Evolutionary conservation across 2,113 vertebrate genomes (phyloP).

Genomic region (Sminthopsis crassicaudata): DNA sequence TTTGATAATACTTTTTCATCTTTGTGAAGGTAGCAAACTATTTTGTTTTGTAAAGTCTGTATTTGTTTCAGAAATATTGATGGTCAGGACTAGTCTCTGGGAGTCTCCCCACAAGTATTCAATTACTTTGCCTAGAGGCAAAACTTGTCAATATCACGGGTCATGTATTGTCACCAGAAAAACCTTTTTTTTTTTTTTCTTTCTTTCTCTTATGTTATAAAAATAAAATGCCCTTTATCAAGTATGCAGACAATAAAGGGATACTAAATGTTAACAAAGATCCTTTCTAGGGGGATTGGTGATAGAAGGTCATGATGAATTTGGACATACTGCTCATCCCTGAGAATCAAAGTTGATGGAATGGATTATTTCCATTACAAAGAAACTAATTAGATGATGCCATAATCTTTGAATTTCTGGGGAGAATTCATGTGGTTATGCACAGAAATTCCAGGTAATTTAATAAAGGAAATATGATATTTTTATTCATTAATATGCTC

Average conservation of each 20-base stretch:
- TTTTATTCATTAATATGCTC: not conserved
- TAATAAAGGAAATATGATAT: not conserved
- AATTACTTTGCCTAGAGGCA: slow-evolving; percentile 74
- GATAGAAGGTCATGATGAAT: not conserved
- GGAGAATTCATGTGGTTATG: not conserved
- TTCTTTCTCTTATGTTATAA: slow-evolving; percentile 56
- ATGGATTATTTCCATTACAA: not conserved
- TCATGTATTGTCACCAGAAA: slow-evolving; percentile 56
- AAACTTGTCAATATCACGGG: slow-evolving; percentile 67
- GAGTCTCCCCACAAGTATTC: slow-evolving; percentile 65
- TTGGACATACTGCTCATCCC: not conserved
- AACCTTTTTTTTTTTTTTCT: too few relatives aligned
- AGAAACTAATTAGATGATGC: slow-evolving; percentile 13
- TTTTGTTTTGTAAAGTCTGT: slow-evolving; percentile 65
- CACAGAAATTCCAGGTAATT: not conserved
- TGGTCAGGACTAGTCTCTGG: slow-evolving; percentile 69
- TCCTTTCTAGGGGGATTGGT: not conserved
- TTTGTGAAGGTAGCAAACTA: slow-evolving; percentile 66
- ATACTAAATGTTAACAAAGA: not conserved
- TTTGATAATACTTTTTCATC: slow-evolving; percentile 74
- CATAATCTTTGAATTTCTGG: slow-evolving; percentile 4
- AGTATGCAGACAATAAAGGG: not conserved
- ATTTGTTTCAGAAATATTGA: slow-evolving; percentile 76
- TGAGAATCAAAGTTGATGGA: slow-evolving; percentile 13
- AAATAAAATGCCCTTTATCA: slow-evolving; percentile 16